Evolutionary conservation across 2,113 vertebrate species (phyloP), one percentile per base, ranked within the genome.

Genomic region (Rhabdornis inornatus): DNA sequence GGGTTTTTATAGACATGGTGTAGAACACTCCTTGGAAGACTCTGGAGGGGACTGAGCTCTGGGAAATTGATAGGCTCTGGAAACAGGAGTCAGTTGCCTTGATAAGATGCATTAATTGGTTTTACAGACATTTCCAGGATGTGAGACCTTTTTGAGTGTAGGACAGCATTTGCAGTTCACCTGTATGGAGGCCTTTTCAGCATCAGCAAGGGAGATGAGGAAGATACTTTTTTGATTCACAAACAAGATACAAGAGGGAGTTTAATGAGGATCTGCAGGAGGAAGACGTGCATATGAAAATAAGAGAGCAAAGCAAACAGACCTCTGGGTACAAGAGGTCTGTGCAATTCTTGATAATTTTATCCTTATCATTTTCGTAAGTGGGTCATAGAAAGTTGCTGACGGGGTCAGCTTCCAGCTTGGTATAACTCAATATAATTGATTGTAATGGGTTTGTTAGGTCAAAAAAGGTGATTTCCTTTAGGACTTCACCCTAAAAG

Each of bases 401-500:
- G 81, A 63, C 65, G 45, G 15, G 78, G 55, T 87, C 74, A 85
- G 70, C 40, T 95, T 92, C 92, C 53, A 89, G 37, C 53, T 75
- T 60, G 53, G 30, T 79, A 27, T 76, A 89, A 45, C 42, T 87
- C 81, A 84, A 50, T 72, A 57, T 79, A 83, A 89, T 95, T 94
- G 45, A 94, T 89, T 97, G 33, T 72, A 87, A 76, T 61, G 49
- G 57, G 6, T 84, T 94, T 82, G 16, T 82, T 65, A 69, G 57
- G 66, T 94, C 87, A 82, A 42, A 69, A 92, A 70, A 87, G 37
- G 35, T 87, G 42, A 92, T 87, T 85, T 89, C n/a, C 24, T 87
- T 83, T 33, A 90, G 74, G 45, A 60, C 66, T 82, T 92, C 50
- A 31, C 56, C 27, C 56, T 35, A 15, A 86, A 52, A 47, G 22